Conservation (phyloP, 2,888 invertebrate species). For the Pyrgus malvae region DNA sequence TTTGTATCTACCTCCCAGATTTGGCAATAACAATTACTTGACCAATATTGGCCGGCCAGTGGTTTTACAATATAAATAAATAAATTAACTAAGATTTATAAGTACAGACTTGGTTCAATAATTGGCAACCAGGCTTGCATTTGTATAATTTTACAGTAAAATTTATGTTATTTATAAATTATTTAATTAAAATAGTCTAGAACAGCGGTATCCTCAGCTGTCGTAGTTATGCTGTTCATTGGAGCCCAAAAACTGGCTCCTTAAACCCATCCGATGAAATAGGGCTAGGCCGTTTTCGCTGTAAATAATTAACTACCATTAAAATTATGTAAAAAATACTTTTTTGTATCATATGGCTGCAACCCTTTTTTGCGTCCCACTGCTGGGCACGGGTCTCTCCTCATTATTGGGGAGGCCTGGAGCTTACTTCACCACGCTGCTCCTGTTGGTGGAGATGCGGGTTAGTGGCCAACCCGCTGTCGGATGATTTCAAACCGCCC, state of each 20-base stretch:
- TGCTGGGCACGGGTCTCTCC: too few species aligned
- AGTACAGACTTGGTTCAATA: neutral
- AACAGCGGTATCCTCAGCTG: slow-evolving; percentile 41
- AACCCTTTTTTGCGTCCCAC: too few species aligned
- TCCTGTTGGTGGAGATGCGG: too few species aligned
- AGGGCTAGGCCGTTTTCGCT: slow-evolving; percentile 47
- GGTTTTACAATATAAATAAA: neutral
- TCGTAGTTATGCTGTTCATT: slow-evolving; percentile 45
- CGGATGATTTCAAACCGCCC: too few species aligned
- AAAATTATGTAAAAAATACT: too few species aligned
- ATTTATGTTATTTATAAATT: neutral
- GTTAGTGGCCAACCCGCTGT: too few species aligned
- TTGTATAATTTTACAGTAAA: neutral
- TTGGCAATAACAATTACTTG: too few species aligned
- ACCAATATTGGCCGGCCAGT: too few species aligned
- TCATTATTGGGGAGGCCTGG: too few species aligned
- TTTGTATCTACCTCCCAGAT: too few species aligned
- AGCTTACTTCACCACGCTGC: too few species aligned
- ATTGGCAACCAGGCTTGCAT: neutral
- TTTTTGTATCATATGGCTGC: too few species aligned
- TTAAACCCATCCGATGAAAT: slow-evolving; percentile 47
- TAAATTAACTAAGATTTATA: neutral
- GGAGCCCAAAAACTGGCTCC: slow-evolving; percentile 45
- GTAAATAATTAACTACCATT: slow-evolving; percentile 35
- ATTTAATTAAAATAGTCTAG: slow-evolving; percentile 3